A percentile compares a stretch with the other conserved stretches of the same genome.
Evolutionary conservation across 2,888 invertebrate genomes (phyloP).

Genomic region (Tetramorium bicarinatum): DNA sequence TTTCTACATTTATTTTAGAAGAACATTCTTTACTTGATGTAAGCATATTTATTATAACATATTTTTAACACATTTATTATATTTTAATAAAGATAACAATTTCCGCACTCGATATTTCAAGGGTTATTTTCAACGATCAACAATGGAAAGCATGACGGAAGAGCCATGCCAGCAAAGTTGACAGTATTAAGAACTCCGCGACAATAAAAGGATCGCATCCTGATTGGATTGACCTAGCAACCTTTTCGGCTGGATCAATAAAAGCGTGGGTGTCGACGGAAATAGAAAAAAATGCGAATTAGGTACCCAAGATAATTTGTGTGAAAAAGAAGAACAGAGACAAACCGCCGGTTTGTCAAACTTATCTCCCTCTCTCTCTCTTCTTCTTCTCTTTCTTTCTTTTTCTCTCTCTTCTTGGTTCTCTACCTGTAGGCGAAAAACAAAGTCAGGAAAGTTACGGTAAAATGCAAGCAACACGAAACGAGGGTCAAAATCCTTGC

Average conservation of each 20-base stretch:
- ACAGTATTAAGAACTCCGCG: constrained; percentile 77
- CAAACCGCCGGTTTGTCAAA: constrained; percentile 80
- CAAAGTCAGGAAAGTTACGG: constrained; percentile 84
- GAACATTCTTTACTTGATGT: neutral
- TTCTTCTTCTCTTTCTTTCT: constrained; percentile 67
- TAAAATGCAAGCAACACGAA: constrained; percentile 85
- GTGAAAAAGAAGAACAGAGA: constrained; percentile 66
- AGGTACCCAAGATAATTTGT: constrained; percentile 56
- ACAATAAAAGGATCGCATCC: constrained; percentile 77
- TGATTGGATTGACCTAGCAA: constrained; percentile 78
- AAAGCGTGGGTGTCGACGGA: constrained; percentile 65
- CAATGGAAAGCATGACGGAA: constrained; percentile 50
- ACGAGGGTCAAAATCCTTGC: constrained; percentile 86
- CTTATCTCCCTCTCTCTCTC: constrained; percentile 78
- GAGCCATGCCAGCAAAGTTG: constrained; percentile 37
- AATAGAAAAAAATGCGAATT: constrained; percentile 72
- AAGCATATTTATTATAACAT: neutral
- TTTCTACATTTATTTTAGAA: neutral
- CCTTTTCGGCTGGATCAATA: constrained; percentile 68
- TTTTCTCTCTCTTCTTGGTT: constrained; percentile 58
- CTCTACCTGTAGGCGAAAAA: constrained; percentile 82
- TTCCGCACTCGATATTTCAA: neutral
- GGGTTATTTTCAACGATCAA: neutral
- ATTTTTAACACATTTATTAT: neutral
- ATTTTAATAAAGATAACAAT: neutral